phyloP scores from a whole-genome alignment of 1,140 invertebrate species.

The Rhagoletis zephyria region DNA sequence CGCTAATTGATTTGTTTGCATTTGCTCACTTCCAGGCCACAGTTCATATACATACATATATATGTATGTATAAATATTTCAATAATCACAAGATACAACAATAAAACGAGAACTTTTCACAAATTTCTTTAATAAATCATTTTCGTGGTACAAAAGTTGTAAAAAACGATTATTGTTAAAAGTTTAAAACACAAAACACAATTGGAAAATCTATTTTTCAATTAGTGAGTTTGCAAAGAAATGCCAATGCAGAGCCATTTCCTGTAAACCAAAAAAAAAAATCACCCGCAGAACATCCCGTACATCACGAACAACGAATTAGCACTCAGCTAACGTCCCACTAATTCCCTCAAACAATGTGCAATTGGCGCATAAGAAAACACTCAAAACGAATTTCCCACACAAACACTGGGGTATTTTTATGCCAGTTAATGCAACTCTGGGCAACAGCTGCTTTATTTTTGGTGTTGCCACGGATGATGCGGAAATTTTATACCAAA shows the following conservation, averaged over 20 bases:
- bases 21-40: slow-evolving; percentile 32
- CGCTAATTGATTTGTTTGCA: slow-evolving; percentile 48
- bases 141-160: not conserved
- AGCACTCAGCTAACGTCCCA: slow-evolving; percentile 33
- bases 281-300: not conserved
- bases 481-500: not conserved
- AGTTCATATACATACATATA: not conserved
- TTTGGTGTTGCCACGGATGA: slow-evolving; percentile 7
- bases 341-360: slow-evolving; percentile 14
- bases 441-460: not conserved
- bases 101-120: not conserved
- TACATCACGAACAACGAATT: slow-evolving; percentile 37
- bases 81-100: not conserved
- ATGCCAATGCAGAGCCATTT: slow-evolving; percentile 43
- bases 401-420: not conserved
- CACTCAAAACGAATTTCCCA: not conserved
- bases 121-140: not conserved
- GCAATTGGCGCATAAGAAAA: not conserved
- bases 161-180: not conserved
- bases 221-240: slow-evolving; percentile 14
- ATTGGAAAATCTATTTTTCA: not conserved
- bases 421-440: slow-evolving; percentile 19
- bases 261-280: not conserved
- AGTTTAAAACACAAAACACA: not conserved
- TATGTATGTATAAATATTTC: not conserved